phyloP scores from a whole-genome alignment of 2,888 invertebrate genomes.

The Apamea monoglypha region DNA sequence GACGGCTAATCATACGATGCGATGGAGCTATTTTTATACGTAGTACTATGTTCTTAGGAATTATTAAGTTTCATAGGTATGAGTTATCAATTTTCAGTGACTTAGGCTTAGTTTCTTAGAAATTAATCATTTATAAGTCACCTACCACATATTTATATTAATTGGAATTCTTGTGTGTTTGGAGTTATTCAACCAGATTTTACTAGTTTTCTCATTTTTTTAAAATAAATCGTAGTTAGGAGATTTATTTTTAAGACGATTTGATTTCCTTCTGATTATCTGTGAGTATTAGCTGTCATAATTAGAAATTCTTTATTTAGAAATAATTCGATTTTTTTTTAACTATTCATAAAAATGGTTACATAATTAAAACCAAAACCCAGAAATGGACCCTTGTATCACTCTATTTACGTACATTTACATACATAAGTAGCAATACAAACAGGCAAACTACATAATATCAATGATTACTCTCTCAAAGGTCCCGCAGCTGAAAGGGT shows the following conservation, averaged over 20 bases:
- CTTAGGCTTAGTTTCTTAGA: not conserved
- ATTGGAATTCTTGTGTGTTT: not conserved
- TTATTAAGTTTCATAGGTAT: not conserved
- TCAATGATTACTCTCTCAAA: slow-evolving; percentile 80
- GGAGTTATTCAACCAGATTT: not conserved
- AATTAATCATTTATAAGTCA: not conserved
- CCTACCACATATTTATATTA: no score
- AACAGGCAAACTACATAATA: slow-evolving; percentile 81
- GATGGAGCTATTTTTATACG: slow-evolving; percentile 33
- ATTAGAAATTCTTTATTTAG: not conserved
- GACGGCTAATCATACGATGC: slow-evolving; percentile 54
- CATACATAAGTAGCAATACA: slow-evolving; percentile 67
- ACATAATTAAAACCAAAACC: not conserved
- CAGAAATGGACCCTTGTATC: not conserved
- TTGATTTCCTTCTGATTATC: not conserved
- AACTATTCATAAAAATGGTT: not conserved
- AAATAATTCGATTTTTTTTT: no score
- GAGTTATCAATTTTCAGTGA: not conserved
- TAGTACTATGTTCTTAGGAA: not conserved
- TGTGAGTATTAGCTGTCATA: not conserved
- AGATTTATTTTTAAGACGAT: not conserved
- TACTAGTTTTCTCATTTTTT: no score
- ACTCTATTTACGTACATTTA: slow-evolving; percentile 30
- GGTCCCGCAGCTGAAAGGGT: slow-evolving; percentile 79
- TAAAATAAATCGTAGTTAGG: not conserved